Percentiles rank a stretch among this genome's conserved stretches.
phyloP scores from a whole-genome alignment of 2,888 invertebrate species.

The Epinotia bilunana region DNA sequence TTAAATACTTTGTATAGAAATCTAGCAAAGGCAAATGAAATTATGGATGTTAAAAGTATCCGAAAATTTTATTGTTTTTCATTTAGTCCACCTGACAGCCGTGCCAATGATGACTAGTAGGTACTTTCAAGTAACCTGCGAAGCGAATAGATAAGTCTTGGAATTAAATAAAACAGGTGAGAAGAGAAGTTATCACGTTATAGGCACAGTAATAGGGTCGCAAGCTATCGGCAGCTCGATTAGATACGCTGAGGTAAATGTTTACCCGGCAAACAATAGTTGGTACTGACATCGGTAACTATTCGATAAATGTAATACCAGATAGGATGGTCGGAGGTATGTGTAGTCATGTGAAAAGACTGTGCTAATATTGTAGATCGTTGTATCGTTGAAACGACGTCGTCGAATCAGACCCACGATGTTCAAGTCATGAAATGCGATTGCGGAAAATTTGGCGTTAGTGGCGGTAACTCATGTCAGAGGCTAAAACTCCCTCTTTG shows the following conservation, averaged over 20 bases:
- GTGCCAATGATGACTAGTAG: not conserved
- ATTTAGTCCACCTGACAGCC: not conserved
- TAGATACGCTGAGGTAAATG: constrained; percentile 78
- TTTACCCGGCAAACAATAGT: constrained; percentile 75
- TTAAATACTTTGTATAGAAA: too few relatives aligned
- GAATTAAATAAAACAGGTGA: constrained; percentile 74
- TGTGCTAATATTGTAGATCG: not conserved
- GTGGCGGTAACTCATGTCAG: too few relatives aligned
- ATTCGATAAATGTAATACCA: constrained; percentile 12
- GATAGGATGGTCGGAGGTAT: constrained; percentile 16
- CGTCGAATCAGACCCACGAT: too few relatives aligned
- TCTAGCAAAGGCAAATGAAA: too few relatives aligned
- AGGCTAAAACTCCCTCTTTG: too few relatives aligned
- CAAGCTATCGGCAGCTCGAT: constrained; percentile 78
- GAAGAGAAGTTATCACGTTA: constrained; percentile 62
- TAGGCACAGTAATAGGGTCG: constrained; percentile 79
- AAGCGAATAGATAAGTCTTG: constrained; percentile 46
- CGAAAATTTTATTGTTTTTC: not conserved
- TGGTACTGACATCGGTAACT: constrained; percentile 47
- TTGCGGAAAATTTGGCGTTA: too few relatives aligned
- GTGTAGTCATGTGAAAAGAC: not conserved
- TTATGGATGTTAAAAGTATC: too few relatives aligned
- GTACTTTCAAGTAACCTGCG: constrained; percentile 33
- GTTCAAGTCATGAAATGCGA: too few relatives aligned
- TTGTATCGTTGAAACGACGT: too few relatives aligned